Base-by-base conservation (phyloP, 2,888 invertebrate genomes). In the Erynnis tages region DNA sequence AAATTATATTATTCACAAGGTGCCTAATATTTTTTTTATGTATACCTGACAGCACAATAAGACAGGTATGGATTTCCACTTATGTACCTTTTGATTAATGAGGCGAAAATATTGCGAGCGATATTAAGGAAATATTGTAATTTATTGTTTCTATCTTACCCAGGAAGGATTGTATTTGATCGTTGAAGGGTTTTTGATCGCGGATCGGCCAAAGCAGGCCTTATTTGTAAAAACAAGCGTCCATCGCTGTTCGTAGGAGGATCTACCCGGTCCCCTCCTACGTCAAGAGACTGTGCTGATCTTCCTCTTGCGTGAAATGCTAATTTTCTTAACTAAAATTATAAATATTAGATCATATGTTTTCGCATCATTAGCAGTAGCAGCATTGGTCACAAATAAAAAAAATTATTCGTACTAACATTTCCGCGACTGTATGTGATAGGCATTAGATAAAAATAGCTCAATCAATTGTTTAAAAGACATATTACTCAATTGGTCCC, bases 81-180 rank as follows among this genome's bases (percentile, higher is more conserved):
- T n/a, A n/a, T n/a, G n/a, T n/a, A n/a, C n/a, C n/a, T n/a, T n/a
- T n/a, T n/a, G n/a, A n/a, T n/a, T n/a, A n/a, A n/a, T n/a, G n/a
- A n/a, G n/a, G n/a, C n/a, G n/a, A n/a, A n/a, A n/a, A n/a, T n/a
- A n/a, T n/a, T n/a, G n/a, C n/a, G n/a, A n/a, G n/a, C n/a, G n/a
- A n/a, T n/a, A n/a, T n/a, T n/a, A n/a, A n/a, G n/a, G n/a, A n/a
- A n/a, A n/a, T n/a, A n/a, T n/a, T n/a, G 6, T 25, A 25, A 0
- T n/a, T 25, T 23, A n/a, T 27, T 40, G 56, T 0, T 10, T 34
- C 19, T 34, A 5, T 27, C 64, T 63, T 69, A 87, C 88, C 86
- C 76, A 2, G 80, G 65, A 58, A 92, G 67, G 40, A 88, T 90
- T 56, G 91, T 91, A 58, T 91, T 84, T 2, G 92, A 91, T 35